Conservation (phyloP, 2,113 vertebrate species). For the Sialia sialis region DNA sequence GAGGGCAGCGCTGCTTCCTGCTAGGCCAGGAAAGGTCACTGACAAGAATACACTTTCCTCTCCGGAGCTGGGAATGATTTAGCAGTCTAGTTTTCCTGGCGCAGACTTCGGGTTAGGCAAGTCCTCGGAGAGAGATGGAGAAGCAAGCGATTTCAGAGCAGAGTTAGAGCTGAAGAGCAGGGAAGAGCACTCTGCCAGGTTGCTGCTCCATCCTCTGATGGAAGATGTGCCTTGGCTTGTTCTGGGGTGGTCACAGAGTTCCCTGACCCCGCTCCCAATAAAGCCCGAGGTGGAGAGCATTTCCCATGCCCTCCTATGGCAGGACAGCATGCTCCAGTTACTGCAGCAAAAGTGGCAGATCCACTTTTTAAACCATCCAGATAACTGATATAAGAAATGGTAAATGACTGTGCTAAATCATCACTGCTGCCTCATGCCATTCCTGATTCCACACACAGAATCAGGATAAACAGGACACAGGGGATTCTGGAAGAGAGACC, state of each 20-base stretch:
- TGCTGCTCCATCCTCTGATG: background rate
- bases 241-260: background rate
- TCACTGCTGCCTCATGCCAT: background rate
- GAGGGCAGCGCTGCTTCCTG: background rate
- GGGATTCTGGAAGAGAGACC: background rate
- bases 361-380: background rate
- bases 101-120: background rate
- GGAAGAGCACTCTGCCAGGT: background rate
- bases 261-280: background rate
- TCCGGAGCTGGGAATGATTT: background rate
- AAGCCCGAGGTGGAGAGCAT: background rate
- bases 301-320: background rate
- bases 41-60: background rate
- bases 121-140: background rate
- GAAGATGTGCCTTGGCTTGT: background rate
- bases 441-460: background rate
- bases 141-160: background rate
- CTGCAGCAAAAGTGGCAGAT: background rate
- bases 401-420: background rate
- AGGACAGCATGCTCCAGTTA: background rate
- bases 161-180: background rate
- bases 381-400: background rate
- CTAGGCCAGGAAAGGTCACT: conserved; percentile 2
- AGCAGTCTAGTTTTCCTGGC: background rate
- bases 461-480: background rate